These are phyloP conservation scores for Limnephilus auricula DNA, from an alignment of 2,888 invertebrate species.

Conservation along the genomic window DNA sequence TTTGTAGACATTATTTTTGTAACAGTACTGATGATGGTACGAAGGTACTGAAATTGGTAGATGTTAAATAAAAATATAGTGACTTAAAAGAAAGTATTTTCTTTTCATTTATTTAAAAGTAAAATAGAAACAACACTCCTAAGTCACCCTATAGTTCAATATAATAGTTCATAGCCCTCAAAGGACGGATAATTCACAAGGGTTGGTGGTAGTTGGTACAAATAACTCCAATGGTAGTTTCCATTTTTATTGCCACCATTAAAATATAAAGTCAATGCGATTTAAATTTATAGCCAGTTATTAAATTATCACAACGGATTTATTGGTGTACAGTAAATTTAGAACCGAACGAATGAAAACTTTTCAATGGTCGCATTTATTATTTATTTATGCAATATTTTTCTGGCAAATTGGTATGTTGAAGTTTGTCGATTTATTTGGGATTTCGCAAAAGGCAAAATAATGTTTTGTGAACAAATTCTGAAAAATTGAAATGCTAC, in stretches of 20 bases:
- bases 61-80: no score
- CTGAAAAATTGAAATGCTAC: no score
- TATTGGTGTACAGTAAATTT: constrained; percentile 7
- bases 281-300: constrained; percentile 51
- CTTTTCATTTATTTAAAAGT: no score
- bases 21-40: no score
- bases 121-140: not conserved
- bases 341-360: not conserved
- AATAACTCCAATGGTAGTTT: constrained; percentile 50
- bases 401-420: not conserved
- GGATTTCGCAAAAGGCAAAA: no score
- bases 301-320: constrained; percentile 50
- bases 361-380: not conserved
- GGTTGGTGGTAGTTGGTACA: not conserved
- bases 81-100: no score
- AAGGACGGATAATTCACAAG: constrained; percentile 31
- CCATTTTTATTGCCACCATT: constrained; percentile 56
- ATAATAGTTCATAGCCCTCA: constrained; percentile 19
- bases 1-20: no score
- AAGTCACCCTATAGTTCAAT: not conserved
- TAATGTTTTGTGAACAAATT: no score
- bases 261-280: constrained; percentile 54
- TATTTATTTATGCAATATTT: constrained; percentile 6
- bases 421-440: no score
- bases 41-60: no score